Conservation (phyloP, 2,888 invertebrate genomes). For the Polyommatus icarus region DNA sequence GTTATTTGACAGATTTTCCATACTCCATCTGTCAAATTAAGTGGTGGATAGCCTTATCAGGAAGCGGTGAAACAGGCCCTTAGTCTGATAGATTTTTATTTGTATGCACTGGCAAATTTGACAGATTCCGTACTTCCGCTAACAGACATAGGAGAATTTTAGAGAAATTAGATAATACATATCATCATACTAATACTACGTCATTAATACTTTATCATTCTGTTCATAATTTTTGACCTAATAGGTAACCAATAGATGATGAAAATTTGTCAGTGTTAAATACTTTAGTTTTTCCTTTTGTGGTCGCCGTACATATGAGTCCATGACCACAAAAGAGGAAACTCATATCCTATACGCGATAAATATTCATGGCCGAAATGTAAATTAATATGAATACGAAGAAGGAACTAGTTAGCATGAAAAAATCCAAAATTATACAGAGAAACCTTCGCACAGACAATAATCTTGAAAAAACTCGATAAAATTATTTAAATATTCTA, state of each 20-base stretch:
- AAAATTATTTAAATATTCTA: neutral
- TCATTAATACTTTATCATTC: neutral
- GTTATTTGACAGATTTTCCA: no score
- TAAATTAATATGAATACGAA: constrained; percentile 7
- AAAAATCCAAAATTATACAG: neutral
- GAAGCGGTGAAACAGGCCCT: no score
- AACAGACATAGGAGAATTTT: neutral
- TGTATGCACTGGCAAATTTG: neutral
- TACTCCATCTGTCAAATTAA: no score
- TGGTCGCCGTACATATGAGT: neutral
- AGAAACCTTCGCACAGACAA: neutral
- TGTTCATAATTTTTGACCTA: neutral
- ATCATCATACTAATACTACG: neutral
- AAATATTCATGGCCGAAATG: constrained; percentile 19
- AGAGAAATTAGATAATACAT: neutral
- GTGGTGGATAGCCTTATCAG: no score
- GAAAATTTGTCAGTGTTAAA: neutral
- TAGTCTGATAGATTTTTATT: neutral
- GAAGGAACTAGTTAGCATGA: constrained; percentile 22
- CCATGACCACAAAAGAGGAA: constrained; percentile 12
- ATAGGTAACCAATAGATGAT: neutral
- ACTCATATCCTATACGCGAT: constrained; percentile 6
- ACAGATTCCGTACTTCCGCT: neutral
- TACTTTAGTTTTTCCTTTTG: neutral
- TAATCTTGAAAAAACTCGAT: neutral